phyloP scores from a whole-genome alignment of 1,140 invertebrate genomes.

The Drosophila ananassae region DNA sequence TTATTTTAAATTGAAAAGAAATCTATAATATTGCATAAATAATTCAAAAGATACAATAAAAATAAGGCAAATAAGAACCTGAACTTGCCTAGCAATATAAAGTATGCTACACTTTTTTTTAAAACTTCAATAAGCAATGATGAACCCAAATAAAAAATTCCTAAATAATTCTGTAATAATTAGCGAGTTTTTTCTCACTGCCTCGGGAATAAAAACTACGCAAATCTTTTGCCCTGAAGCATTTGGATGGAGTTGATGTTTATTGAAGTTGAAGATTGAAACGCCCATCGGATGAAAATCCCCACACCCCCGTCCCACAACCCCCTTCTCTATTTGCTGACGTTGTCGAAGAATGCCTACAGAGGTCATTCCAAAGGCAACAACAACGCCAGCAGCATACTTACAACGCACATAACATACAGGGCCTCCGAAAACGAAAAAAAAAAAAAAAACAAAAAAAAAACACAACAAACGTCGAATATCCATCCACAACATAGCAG shows the following conservation, averaged over 20 bases:
- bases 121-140: neutral
- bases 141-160: neutral
- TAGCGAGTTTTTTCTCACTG: neutral
- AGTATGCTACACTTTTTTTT: neutral
- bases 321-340: constrained; percentile 10
- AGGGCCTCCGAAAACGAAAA: constrained; percentile 11
- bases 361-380: constrained; percentile 84
- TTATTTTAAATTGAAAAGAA: too few species aligned
- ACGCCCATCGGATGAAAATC: constrained; percentile 36
- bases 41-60: too few species aligned
- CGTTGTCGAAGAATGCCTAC: constrained; percentile 62
- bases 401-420: constrained; percentile 28
- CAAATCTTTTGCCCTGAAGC: constrained; percentile 56
- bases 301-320: neutral
- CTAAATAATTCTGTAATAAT: too few species aligned
- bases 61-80: too few species aligned
- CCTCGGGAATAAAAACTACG: constrained; percentile 23
- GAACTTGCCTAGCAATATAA: too few species aligned
- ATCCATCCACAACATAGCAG: constrained; percentile 36
- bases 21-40: too few species aligned
- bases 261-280: constrained; percentile 56
- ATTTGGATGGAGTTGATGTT: constrained; percentile 44
- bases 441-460: neutral
- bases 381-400: constrained; percentile 74
- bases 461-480: constrained; percentile 38